Percentiles rank a stretch among this genome's conserved stretches.
phyloP scores from a whole-genome alignment of 2,888 invertebrate species.

The Aspidiotus rigidus region DNA sequence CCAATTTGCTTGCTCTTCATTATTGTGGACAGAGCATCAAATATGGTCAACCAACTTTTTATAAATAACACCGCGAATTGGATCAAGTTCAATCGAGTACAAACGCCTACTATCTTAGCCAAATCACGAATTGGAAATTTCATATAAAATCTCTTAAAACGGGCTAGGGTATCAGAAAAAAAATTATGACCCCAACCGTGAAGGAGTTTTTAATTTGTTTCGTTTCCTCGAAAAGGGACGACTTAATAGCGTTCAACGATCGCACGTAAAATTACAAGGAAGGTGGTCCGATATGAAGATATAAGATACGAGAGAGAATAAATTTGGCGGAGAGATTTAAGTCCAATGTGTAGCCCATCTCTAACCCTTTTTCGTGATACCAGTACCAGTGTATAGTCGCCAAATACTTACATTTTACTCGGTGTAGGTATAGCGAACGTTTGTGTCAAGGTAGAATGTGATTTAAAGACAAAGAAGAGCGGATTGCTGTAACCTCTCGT shows the following conservation, averaged over 20 bases:
- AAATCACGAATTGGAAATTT: too few relatives aligned
- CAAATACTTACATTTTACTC: background rate
- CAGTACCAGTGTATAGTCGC: background rate
- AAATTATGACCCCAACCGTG: slow-evolving; percentile 3
- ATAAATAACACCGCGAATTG: too few relatives aligned
- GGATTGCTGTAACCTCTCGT: slow-evolving; percentile 21
- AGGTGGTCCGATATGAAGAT: slow-evolving; percentile 17
- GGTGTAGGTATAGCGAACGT: background rate
- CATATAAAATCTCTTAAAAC: too few relatives aligned
- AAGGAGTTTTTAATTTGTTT: slow-evolving; percentile 23
- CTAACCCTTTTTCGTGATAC: background rate
- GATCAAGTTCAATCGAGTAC: too few relatives aligned
- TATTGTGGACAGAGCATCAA: too few relatives aligned
- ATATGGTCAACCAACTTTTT: too few relatives aligned
- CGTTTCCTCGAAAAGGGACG: slow-evolving; percentile 27
- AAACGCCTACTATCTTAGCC: too few relatives aligned
- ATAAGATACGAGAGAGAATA: slow-evolving; percentile 20
- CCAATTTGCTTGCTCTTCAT: too few relatives aligned
- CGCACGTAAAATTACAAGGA: background rate
- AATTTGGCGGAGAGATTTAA: slow-evolving; percentile 18
- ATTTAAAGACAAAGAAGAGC: slow-evolving; percentile 32
- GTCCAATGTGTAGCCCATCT: background rate
- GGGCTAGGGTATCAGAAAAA: background rate
- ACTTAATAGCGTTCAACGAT: slow-evolving; percentile 25
- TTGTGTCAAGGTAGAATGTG: slow-evolving; percentile 27